Percentiles rank a stretch among this genome's conserved stretches.
phyloP scores from a whole-genome alignment of 2,888 invertebrate species.

The Rapana venosa region DNA sequence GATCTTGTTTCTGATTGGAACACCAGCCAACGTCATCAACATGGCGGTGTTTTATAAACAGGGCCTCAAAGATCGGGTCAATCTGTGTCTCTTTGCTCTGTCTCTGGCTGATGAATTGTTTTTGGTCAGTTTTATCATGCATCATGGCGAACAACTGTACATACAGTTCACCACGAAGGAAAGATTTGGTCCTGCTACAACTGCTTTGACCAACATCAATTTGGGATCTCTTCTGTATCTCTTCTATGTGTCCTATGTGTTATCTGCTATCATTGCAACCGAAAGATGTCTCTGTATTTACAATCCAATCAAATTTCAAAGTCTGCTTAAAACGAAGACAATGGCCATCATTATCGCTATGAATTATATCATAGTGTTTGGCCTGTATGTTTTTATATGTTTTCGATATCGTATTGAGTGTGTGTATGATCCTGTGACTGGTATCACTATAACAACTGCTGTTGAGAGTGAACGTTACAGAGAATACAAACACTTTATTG shows the following conservation, averaged over 20 bases:
- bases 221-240: not conserved
- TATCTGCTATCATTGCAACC: not conserved
- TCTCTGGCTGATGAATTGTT: constrained; percentile 1
- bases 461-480: not conserved
- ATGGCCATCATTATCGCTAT: not conserved
- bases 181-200: constrained; percentile 1
- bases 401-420: constrained; percentile 11
- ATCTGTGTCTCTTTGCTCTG: constrained; percentile 30
- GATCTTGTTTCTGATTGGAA: constrained; percentile 16
- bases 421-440: not conserved
- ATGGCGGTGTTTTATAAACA: constrained; percentile 26
- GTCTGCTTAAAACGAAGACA: not conserved
- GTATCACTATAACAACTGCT: not conserved
- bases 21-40: constrained; percentile 33
- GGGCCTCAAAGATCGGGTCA: constrained; percentile 22
- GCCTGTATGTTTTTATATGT: not conserved
- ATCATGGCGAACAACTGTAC: not conserved
- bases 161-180: constrained; percentile 22
- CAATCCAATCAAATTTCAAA: not conserved
- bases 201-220: not conserved
- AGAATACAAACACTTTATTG: not conserved
- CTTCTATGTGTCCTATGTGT: not conserved
- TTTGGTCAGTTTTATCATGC: not conserved
- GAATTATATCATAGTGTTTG: not conserved
- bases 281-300: constrained; percentile 9